Evolutionary conservation across 2,113 vertebrate species (phyloP).

Genomic region (Mus musculus): DNA sequence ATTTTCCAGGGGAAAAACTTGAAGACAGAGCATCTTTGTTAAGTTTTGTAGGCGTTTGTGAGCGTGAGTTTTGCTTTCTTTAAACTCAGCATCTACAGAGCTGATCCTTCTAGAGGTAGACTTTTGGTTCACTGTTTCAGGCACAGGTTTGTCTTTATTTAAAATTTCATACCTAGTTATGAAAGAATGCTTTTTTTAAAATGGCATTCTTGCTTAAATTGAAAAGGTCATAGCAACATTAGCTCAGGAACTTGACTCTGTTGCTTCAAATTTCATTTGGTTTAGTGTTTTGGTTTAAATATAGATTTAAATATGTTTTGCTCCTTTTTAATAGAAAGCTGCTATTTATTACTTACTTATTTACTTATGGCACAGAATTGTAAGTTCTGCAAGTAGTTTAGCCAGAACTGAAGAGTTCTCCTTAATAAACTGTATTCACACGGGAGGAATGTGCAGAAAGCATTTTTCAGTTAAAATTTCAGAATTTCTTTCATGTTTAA

Average conservation of each 20-base stretch:
- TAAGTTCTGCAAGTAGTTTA: conserved; percentile 73
- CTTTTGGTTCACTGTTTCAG: neutral
- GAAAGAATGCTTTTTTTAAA: conserved; percentile 51
- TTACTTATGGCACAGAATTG: conserved; percentile 59
- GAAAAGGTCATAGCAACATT: conserved; percentile 45
- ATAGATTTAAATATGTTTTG: conserved; percentile 69
- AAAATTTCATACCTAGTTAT: conserved; percentile 61
- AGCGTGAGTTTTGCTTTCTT: neutral
- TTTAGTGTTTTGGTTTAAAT: conserved; percentile 69
- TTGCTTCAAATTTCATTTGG: conserved; percentile 30
- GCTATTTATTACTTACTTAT: conserved; percentile 56
- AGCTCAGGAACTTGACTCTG: conserved; percentile 55
- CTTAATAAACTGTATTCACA: conserved; percentile 66
- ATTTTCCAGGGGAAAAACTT: neutral
- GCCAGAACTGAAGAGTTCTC: conserved; percentile 51
- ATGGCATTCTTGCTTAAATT: conserved; percentile 22
- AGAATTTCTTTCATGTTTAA: conserved; percentile 67
- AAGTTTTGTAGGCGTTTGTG: neutral
- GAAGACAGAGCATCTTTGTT: neutral
- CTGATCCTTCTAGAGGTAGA: conserved; percentile 12
- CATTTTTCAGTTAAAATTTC: conserved; percentile 59
- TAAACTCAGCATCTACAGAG: neutral
- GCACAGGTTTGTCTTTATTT: conserved; percentile 28
- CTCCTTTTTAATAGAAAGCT: conserved; percentile 56
- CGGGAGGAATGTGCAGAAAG: conserved; percentile 48